Conservation (phyloP, 2,113 vertebrate genomes). For the Chloebia gouldiae region DNA sequence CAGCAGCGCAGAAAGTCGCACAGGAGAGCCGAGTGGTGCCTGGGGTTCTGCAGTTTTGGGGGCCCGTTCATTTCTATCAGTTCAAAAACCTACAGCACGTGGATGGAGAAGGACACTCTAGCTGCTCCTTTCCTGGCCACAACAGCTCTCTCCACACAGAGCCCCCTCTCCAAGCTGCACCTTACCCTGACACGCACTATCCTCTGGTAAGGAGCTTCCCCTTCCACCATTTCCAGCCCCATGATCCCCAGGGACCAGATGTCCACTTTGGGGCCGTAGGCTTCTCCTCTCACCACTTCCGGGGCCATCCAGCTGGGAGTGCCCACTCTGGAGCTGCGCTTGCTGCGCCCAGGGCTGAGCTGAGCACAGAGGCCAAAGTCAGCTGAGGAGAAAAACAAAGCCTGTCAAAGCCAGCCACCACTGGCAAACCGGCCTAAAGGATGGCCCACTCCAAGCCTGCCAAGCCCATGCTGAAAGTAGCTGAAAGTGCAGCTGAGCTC, state of each 20-base stretch:
- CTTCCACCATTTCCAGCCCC: background rate
- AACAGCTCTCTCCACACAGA: background rate
- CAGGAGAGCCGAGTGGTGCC: background rate
- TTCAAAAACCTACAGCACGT: background rate
- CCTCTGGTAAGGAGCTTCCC: background rate
- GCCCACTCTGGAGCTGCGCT: background rate
- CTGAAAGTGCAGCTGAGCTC: background rate
- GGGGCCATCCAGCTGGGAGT: background rate
- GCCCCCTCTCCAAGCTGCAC: rapidly evolving
- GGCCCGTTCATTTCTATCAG: background rate
- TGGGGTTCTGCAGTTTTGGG: background rate
- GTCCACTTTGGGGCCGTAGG: background rate
- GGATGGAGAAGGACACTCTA: too few species aligned
- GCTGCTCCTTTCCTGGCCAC: background rate
- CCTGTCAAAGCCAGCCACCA: background rate
- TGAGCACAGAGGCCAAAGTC: background rate
- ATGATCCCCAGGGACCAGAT: background rate
- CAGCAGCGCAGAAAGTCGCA: background rate
- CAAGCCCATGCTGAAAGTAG: too few species aligned
- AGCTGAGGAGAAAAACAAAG: background rate
- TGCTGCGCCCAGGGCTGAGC: background rate
- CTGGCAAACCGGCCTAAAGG: background rate
- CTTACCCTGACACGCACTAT: background rate
- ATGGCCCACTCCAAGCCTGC: too few species aligned
- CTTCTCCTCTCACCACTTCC: background rate